Base-by-base conservation (phyloP, 2,113 vertebrate genomes). In the Balaeniceps rex region DNA sequence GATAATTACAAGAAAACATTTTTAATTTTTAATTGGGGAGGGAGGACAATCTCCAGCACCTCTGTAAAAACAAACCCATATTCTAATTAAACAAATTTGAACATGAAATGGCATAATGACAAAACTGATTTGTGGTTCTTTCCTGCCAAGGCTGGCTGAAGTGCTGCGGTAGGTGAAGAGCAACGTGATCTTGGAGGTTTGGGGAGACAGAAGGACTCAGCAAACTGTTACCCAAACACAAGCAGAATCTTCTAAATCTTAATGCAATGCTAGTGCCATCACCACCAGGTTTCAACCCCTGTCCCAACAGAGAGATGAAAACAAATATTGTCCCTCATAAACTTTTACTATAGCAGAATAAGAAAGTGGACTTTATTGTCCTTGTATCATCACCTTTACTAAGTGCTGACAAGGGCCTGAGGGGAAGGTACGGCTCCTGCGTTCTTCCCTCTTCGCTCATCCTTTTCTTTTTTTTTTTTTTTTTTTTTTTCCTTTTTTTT, bases 161-260 rank as follows among this genome's bases (percentile, higher is more conserved):
- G 31, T 4, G 42, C 44, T 60, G 5, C 28, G 26, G 49, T 3
- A 17, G 42, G 11, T 8, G 4, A 33, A 28, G 42, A 46, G 18
- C 55, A 60, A 22, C 0, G 0, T 6, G 52, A 40, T 14, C 15
- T 1, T 8, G 19, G 1, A 17, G 25, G 34, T 23, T 31, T 46
- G 83, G 52, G 63, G 14, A 22, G 60, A 10, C 18, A 47, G 5
- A 18, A 75, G 28, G 77, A 9, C 44, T 44, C 63, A 31, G 33
- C 49, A 36, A 40, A 40, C 10, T 14, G 19, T 57, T 28, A 15
- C 17, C 38, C 19, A 34, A 40, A 38, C 17, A 33, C 33, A 25
- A 26, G 7, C 57, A 63, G 51, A 55, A 28, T 5, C 60, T 38
- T 25, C 40, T 4, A 10, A 26, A 11, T 14, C 58, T 33, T 47